phyloP scores from a whole-genome alignment of 2,797 vertebrate species.

The Strix occidentalis region DNA sequence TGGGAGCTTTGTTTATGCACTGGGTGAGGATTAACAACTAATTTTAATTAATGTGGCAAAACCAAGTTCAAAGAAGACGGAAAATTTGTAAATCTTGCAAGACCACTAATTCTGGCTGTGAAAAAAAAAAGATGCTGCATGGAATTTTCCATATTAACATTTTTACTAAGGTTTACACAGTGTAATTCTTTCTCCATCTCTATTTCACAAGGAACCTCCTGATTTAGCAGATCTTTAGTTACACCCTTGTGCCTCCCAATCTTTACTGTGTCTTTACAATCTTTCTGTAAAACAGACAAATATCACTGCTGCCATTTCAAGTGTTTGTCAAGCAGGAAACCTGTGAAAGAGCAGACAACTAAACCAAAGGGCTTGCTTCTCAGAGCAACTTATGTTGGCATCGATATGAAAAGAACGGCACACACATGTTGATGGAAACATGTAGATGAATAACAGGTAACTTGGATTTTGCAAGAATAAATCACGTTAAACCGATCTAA shows the following conservation, averaged over 20 bases:
- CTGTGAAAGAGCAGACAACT: neutral
- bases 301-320: neutral
- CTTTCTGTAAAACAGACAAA: neutral
- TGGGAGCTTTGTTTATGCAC: conserved; percentile 7
- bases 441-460: neutral
- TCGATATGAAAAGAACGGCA: rapidly evolving
- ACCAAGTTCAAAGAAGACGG: conserved; percentile 5
- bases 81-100: conserved; percentile 9
- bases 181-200: neutral
- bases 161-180: neutral
- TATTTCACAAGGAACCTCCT: neutral
- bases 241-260: neutral
- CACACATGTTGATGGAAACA: neutral
- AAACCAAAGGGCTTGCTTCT: neutral
- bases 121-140: neutral
- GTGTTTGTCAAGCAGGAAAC: neutral
- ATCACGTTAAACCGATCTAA: rapidly evolving
- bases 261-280: neutral
- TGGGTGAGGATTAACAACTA: conserved; percentile 3
- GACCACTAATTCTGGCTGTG: neutral
- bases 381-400: neutral
- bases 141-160: neutral
- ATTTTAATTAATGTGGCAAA: conserved; percentile 48
- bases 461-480: neutral
- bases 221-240: neutral